Conservation (phyloP, 2,797 vertebrate species). For the Sorex maritimensis region DNA sequence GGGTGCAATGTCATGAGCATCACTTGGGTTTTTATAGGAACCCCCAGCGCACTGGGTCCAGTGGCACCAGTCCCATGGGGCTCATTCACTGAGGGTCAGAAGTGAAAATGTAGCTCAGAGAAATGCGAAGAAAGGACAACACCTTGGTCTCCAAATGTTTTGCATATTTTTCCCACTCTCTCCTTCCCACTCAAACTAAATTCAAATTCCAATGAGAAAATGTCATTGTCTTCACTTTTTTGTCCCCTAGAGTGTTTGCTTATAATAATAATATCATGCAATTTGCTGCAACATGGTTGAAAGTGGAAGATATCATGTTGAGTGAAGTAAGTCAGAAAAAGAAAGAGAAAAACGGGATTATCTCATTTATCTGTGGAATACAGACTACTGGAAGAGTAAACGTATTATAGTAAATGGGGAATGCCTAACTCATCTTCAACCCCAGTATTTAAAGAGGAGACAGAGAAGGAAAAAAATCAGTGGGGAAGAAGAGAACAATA, state of each 20-base stretch:
- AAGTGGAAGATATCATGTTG: too few species aligned
- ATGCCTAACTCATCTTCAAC: too few species aligned
- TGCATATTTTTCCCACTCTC: background rate
- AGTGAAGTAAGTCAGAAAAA: too few species aligned
- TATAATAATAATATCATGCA: background rate
- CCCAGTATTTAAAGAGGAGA: too few species aligned
- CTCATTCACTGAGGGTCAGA: background rate
- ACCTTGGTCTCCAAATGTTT: constrained; percentile 41
- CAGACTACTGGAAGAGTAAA: too few species aligned
- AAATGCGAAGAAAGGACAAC: background rate
- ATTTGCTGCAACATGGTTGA: too few species aligned
- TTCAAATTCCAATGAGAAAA: constrained; percentile 45
- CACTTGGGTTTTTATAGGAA: background rate
- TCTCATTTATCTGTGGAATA: too few species aligned
- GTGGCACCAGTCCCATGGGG: rapidly evolving
- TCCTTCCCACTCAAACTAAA: constrained; percentile 49
- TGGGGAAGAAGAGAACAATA: too few species aligned
- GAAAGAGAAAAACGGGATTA: too few species aligned
- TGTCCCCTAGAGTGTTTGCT: constrained; percentile 34
- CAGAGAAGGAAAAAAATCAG: too few species aligned
- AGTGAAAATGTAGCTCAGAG: background rate
- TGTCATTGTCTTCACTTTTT: constrained; percentile 23
- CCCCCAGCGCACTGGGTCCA: too few species aligned
- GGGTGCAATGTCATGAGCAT: background rate
- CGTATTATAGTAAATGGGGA: too few species aligned